phyloP scores from a whole-genome alignment of 2,888 invertebrate genomes.

The Pseudeuparius sepicola region DNA sequence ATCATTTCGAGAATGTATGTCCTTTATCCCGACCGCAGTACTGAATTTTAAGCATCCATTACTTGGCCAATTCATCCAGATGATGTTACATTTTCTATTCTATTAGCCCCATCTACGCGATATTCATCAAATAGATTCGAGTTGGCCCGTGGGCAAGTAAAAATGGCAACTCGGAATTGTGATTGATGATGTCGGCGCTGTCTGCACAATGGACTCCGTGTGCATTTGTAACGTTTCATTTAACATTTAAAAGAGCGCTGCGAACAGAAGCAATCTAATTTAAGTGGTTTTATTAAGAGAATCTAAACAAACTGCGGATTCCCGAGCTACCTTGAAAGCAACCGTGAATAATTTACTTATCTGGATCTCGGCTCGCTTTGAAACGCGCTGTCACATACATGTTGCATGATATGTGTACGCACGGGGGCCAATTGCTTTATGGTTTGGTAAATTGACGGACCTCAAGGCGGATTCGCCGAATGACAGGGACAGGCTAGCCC shows the following conservation, averaged over 20 bases:
- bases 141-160: constrained; percentile 19
- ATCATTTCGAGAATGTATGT: constrained; percentile 13
- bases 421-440: constrained; percentile 29
- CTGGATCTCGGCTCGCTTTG: constrained; percentile 37
- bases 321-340: constrained; percentile 34
- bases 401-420: constrained; percentile 35
- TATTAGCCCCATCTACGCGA: constrained; percentile 18
- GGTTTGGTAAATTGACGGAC: constrained; percentile 30
- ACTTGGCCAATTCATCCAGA: constrained; percentile 20
- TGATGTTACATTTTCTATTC: constrained; percentile 21
- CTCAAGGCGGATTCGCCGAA: constrained; percentile 31
- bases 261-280: constrained; percentile 36
- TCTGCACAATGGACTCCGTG: constrained; percentile 23
- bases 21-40: constrained; percentile 15
- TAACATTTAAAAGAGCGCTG: constrained; percentile 33
- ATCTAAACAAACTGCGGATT: constrained; percentile 33
- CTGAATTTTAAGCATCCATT: constrained; percentile 18
- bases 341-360: constrained; percentile 38
- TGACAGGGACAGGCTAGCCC: constrained; percentile 24
- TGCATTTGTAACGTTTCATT: constrained; percentile 32
- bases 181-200: constrained; percentile 22
- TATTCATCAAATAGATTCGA: constrained; percentile 19
- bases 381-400: constrained; percentile 35
- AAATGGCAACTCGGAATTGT: constrained; percentile 21
- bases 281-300: constrained; percentile 37